Evolutionary conservation across 2,888 invertebrate genomes (phyloP).

Genomic region (Netelia fuscicornis): DNA sequence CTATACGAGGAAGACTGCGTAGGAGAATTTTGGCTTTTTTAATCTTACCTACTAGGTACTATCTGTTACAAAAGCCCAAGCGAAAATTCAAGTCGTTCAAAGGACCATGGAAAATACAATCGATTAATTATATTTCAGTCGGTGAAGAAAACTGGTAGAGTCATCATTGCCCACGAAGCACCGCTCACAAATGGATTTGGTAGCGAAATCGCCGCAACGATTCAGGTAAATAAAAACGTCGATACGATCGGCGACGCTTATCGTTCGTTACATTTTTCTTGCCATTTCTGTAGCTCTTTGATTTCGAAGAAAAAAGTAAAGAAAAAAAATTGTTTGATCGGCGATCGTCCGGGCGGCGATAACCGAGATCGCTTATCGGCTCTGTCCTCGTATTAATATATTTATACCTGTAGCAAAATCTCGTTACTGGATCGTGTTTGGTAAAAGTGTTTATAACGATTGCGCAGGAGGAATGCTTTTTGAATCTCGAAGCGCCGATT

Average conservation of each 20-base stretch:
- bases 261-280: too few relatives aligned
- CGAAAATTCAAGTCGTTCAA: neutral
- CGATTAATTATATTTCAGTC: constrained; percentile 89
- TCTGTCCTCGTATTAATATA: neutral
- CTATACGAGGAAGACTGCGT: too few relatives aligned
- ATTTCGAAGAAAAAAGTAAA: too few relatives aligned
- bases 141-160: constrained; percentile 96
- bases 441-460: constrained; percentile 2
- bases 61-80: neutral
- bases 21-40: too few relatives aligned
- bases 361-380: too few relatives aligned
- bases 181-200: constrained; percentile 98
- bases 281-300: too few relatives aligned
- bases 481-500: constrained; percentile 97
- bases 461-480: constrained; percentile 95
- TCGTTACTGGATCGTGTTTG: neutral
- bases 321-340: too few relatives aligned
- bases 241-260: too few relatives aligned
- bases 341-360: too few relatives aligned
- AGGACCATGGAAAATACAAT: neutral
- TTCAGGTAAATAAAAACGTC: constrained; percentile 89
- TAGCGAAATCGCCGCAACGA: constrained; percentile 96
- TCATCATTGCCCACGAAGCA: constrained; percentile 97
- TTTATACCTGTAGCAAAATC: neutral
- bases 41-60: too few relatives aligned